phyloP scores from a whole-genome alignment of 2,888 invertebrate genomes.

The Phoenoteleia sp. region DNA sequence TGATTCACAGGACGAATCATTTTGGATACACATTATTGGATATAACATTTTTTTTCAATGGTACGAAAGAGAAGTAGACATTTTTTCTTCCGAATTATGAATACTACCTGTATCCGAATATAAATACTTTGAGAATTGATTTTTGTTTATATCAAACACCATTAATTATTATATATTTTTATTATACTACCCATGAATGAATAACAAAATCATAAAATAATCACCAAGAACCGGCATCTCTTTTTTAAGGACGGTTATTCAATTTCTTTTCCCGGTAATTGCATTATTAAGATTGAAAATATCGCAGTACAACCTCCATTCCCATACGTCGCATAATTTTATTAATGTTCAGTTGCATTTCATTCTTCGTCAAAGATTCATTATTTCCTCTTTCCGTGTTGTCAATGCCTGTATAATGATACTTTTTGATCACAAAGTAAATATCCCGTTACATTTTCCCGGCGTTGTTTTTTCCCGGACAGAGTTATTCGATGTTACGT shows the following conservation, averaged over 20 bases:
- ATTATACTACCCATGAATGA: no score
- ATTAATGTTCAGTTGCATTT: conserved; percentile 6
- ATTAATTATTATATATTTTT: no score
- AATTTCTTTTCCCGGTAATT: neutral
- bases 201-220: no score
- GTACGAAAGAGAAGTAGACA: no score
- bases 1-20: no score
- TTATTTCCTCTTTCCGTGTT: neutral
- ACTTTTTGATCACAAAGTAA: conserved; percentile 3
- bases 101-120: no score
- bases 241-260: neutral
- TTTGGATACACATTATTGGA: no score
- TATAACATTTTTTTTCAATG: no score
- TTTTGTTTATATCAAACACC: no score
- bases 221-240: no score
- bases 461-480: neutral
- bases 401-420: neutral
- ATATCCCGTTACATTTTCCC: neutral
- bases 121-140: no score
- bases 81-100: no score
- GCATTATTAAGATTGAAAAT: neutral
- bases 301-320: neutral
- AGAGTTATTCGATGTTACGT: conserved; percentile 1
- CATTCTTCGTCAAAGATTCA: conserved; percentile 1
- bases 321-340: neutral